Percentiles rank a stretch among this genome's conserved stretches.
phyloP scores from a whole-genome alignment of 1,140 invertebrate genomes.

The Amphibalanus amphitrite region DNA sequence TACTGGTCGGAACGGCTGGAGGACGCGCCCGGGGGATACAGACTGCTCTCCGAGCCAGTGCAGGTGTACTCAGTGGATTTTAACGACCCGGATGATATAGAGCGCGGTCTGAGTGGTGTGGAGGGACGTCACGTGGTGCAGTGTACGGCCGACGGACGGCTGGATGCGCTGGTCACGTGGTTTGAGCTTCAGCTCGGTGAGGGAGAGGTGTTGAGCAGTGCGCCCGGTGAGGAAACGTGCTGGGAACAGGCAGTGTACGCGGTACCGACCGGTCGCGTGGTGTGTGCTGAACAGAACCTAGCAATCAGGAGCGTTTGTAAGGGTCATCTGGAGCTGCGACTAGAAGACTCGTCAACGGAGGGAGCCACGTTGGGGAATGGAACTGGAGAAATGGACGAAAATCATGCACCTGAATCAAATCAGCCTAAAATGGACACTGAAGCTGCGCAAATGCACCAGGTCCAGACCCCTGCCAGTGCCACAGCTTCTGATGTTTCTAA shows the following conservation, averaged over 20 bases:
- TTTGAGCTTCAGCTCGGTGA: conserved; percentile 53
- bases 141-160: conserved; percentile 30
- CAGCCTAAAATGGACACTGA: too few relatives aligned
- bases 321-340: neutral
- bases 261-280: neutral
- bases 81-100: conserved; percentile 35
- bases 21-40: conserved; percentile 30
- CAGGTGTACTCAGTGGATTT: conserved; percentile 44
- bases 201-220: conserved; percentile 36
- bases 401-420: too few relatives aligned
- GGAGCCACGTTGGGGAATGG: too few relatives aligned
- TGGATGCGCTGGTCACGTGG: conserved; percentile 48
- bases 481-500: too few relatives aligned
- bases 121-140: conserved; percentile 25
- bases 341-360: too few relatives aligned
- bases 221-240: conserved; percentile 31
- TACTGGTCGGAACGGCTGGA: conserved; percentile 51
- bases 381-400: too few relatives aligned
- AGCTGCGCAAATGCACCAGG: too few relatives aligned
- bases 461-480: too few relatives aligned
- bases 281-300: neutral
- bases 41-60: conserved; percentile 38
- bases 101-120: conserved; percentile 26
- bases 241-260: conserved; percentile 54
- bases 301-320: conserved; percentile 6